Conservation (phyloP, 2,888 invertebrate genomes). For the Limulus polyphemus region DNA sequence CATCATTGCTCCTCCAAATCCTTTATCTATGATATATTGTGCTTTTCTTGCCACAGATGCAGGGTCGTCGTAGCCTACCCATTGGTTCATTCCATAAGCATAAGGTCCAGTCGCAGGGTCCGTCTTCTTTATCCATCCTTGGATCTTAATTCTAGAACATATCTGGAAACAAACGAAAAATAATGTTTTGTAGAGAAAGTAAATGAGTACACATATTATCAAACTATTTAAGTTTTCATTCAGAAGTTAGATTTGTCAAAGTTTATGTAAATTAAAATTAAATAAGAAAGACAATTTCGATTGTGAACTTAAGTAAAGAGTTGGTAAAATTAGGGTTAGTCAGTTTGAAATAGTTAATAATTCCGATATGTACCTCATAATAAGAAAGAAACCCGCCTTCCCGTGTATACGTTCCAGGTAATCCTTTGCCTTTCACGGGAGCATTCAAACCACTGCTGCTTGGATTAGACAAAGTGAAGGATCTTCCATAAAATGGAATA, state of each 20-base stretch:
- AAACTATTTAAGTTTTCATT: no score
- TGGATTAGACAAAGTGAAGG: conserved; percentile 54
- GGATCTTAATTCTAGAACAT: conserved; percentile 39
- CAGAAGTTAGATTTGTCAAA: no score
- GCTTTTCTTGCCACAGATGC: conserved; percentile 12
- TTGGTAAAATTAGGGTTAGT: no score
- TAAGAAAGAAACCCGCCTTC: conserved; percentile 63
- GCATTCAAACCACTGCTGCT: conserved; percentile 51
- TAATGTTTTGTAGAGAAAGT: no score
- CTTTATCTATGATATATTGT: conserved; percentile 45
- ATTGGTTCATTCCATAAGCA: conserved; percentile 19
- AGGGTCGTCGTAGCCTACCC: conserved; percentile 24
- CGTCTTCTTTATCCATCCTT: conserved; percentile 7
- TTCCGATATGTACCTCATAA: conserved; percentile 36
- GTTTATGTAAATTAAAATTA: no score
- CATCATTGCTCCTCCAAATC: conserved; percentile 58
- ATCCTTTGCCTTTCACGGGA: conserved; percentile 56
- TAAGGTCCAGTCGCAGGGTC: conserved; percentile 10
- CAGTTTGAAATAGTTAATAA: neutral
- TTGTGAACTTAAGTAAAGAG: no score
- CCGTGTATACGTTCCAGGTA: conserved; percentile 56
- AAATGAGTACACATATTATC: no score
- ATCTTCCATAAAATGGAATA: conserved; percentile 78
- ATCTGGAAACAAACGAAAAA: conserved; percentile 44
- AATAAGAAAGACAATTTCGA: no score